Evolutionary conservation across 1,140 invertebrate species (phyloP), one percentile per base, ranked within the genome.

Genomic region (Notospermus geniculatus): DNA sequence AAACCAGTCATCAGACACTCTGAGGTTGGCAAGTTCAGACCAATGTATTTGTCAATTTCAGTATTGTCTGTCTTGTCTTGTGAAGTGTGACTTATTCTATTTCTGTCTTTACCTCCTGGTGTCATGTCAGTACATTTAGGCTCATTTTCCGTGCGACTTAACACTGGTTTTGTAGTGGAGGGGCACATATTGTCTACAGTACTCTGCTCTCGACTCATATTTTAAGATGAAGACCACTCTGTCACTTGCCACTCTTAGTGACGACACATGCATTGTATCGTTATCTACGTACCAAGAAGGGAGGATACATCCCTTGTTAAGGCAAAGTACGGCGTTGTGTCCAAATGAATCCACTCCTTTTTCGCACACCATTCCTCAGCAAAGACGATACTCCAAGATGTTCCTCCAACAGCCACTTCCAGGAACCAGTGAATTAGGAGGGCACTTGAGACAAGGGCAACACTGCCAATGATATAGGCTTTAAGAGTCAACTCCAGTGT

Each of bases 341-440:
- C 80, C 15, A 87, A 79, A 65, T 85, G 84, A 25, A 88, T 82
- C 62, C 81, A 80, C 19, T 85, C 83, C 0, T 79, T 77, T 11
- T 74, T 75, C 29, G 80, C 74, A 66, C 87, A 88, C 84, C 86
- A 87, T 60, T 86, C 86, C 65, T 85, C 79, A 1, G 87, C 87
- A 43, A 79, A 63, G 55, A 81, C 76, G 7, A 87, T 75, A 28
- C 85, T 84, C 83, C 84, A 86, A 23, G 85, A 75, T 2, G 86
- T 85, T 66, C 88, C 80, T 22, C 83, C 63, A 41, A 79, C 82
- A 1, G 80, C 45, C 0, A 65, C 19, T 23, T 66, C 64, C 17
- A 84, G 62, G 17, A 78, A 41, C 28, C 57, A 71, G 63, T 81
- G 84, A 11, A 74, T 78, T 0, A 66, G 62, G 29, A 77, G 54